phyloP scores from a whole-genome alignment of 2,113 vertebrate genomes.

The Rhadina sibilatrix region DNA sequence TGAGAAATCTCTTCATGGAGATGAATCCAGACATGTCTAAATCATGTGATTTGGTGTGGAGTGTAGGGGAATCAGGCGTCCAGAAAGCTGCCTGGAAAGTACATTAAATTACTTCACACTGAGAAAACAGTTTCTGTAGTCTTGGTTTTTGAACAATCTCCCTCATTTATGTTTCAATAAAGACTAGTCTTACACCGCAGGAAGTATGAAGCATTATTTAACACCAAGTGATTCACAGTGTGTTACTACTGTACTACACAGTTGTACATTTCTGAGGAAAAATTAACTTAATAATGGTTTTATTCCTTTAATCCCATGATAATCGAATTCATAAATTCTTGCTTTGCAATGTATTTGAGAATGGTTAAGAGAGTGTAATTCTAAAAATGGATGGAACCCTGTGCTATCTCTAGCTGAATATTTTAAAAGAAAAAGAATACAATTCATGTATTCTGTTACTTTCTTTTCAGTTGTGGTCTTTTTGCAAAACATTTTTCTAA shows the following conservation, averaged over 20 bases:
- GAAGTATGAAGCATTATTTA: background rate
- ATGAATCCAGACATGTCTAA: background rate
- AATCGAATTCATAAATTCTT: constrained; percentile 18
- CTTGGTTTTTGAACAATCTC: background rate
- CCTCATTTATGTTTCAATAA: background rate
- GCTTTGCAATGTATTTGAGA: background rate
- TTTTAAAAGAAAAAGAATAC: background rate
- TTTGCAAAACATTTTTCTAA: background rate
- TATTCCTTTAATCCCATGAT: background rate
- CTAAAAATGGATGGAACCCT: background rate
- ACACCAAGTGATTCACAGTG: background rate
- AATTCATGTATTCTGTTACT: background rate
- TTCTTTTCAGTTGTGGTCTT: background rate
- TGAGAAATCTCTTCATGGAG: background rate
- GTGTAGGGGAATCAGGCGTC: background rate
- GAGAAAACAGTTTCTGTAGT: background rate
- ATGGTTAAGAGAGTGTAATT: background rate
- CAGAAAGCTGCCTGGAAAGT: background rate
- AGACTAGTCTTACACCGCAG: background rate
- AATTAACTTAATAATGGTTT: background rate
- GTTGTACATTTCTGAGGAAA: background rate
- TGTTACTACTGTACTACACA: background rate
- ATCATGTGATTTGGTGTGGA: background rate
- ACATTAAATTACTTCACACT: background rate
- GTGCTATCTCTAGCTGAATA: background rate